phyloP scores from a whole-genome alignment of 1,140 invertebrate genomes.

The Oreohelix idahoensis region DNA sequence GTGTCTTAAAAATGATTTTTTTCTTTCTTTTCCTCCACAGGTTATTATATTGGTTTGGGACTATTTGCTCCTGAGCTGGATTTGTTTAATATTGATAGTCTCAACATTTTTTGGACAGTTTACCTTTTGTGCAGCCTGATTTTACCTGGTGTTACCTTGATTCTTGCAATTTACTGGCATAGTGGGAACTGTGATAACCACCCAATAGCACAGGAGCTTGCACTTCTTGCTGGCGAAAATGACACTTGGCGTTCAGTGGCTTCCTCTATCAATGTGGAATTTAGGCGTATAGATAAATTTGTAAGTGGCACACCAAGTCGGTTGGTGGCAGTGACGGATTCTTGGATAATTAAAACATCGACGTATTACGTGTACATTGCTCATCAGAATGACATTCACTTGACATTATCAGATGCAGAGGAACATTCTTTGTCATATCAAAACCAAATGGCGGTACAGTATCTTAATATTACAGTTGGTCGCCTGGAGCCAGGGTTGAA shows the following conservation, averaged over 20 bases:
- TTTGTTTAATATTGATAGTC: constrained; percentile 53
- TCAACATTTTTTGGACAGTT: constrained; percentile 56
- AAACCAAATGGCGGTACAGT: constrained; percentile 79
- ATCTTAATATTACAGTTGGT: constrained; percentile 85
- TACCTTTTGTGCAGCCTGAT: constrained; percentile 52
- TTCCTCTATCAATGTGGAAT: constrained; percentile 84
- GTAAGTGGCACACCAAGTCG: constrained; percentile 79
- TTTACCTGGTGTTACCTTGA: constrained; percentile 49
- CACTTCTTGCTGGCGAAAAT: constrained; percentile 76
- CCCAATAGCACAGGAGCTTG: constrained; percentile 81
- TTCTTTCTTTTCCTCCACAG: constrained; percentile 52
- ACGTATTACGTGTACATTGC: constrained; percentile 83
- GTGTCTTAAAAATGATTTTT: too few relatives aligned
- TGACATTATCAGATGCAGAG: constrained; percentile 83
- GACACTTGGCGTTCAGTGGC: constrained; percentile 80
- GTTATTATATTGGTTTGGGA: constrained; percentile 65
- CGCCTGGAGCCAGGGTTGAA: constrained; percentile 73
- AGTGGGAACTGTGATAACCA: constrained; percentile 81
- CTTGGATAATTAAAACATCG: constrained; percentile 90
- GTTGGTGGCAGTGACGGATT: constrained; percentile 85
- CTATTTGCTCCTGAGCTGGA: constrained; percentile 58
- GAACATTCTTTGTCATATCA: constrained; percentile 80
- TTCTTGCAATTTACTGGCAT: constrained; percentile 77
- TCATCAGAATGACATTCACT: constrained; percentile 84
- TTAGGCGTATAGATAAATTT: constrained; percentile 83